A percentile compares a stretch with the other conserved stretches of the same genome.
Evolutionary conservation across 2,888 invertebrate genomes (phyloP).

Genomic region (Prosapia bicincta): DNA sequence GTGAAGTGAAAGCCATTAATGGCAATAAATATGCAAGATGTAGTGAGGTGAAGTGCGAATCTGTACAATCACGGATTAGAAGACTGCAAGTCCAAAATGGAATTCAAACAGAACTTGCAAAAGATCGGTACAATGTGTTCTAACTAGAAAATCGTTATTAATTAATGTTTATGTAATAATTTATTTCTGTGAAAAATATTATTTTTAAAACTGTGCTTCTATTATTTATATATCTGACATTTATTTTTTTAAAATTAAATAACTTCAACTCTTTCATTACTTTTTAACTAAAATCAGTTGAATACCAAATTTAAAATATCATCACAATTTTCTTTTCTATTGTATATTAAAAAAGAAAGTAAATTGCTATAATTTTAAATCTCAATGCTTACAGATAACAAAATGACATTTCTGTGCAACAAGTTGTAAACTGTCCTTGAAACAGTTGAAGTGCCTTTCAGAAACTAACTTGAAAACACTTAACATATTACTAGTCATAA

Average conservation of each 20-base stretch:
- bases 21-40: constrained; percentile 49
- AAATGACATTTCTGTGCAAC: too few relatives aligned
- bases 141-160: background rate
- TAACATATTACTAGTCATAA: background rate
- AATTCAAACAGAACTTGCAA: constrained; percentile 25
- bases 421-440: too few relatives aligned
- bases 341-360: too few relatives aligned
- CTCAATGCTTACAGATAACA: too few relatives aligned
- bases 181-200: background rate
- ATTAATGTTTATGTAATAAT: background rate
- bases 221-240: too few relatives aligned
- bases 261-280: too few relatives aligned
- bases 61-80: constrained; percentile 50
- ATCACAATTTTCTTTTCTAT: too few relatives aligned
- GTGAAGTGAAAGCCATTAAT: constrained; percentile 47
- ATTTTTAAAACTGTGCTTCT: background rate
- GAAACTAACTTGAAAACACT: background rate
- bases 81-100: constrained; percentile 46
- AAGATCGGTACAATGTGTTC: constrained; percentile 27
- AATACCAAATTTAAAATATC: too few relatives aligned
- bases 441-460: background rate
- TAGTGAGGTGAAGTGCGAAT: constrained; percentile 51
- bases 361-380: too few relatives aligned
- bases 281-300: too few relatives aligned
- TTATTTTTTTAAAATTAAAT: too few relatives aligned